Conservation (phyloP, 1,140 invertebrate species). For the Scylla paramamosain region DNA sequence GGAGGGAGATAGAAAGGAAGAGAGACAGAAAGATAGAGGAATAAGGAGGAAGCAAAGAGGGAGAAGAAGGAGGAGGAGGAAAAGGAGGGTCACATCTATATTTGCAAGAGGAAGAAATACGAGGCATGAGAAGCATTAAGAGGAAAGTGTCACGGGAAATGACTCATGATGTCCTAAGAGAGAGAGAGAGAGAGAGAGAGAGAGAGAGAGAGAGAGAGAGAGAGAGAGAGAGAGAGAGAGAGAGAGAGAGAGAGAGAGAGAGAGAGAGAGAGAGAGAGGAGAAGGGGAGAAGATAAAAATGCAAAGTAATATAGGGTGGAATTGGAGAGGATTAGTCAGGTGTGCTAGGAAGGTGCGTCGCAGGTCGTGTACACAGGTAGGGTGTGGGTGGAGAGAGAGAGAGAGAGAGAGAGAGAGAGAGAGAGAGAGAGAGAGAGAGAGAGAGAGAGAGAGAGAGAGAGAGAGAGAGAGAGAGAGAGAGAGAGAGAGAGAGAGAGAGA, state of each 20-base stretch:
- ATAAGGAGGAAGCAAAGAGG: background rate
- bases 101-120: background rate
- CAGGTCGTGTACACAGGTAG: background rate
- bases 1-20: background rate
- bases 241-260: background rate
- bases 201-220: slow-evolving; percentile 24
- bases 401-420: background rate
- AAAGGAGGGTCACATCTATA: background rate
- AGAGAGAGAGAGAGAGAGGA: background rate
- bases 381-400: background rate
- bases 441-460: background rate
- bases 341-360: background rate
- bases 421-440: no score
- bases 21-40: background rate
- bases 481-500: no score
- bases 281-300: background rate
- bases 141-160: background rate
- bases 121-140: background rate
- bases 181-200: slow-evolving; percentile 35
- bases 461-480: background rate
- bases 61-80: background rate
- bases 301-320: background rate
- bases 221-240: background rate
- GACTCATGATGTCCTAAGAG: background rate
- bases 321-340: background rate